phyloP scores from a whole-genome alignment of 2,113 vertebrate species.

The Nerophis ophidion region DNA sequence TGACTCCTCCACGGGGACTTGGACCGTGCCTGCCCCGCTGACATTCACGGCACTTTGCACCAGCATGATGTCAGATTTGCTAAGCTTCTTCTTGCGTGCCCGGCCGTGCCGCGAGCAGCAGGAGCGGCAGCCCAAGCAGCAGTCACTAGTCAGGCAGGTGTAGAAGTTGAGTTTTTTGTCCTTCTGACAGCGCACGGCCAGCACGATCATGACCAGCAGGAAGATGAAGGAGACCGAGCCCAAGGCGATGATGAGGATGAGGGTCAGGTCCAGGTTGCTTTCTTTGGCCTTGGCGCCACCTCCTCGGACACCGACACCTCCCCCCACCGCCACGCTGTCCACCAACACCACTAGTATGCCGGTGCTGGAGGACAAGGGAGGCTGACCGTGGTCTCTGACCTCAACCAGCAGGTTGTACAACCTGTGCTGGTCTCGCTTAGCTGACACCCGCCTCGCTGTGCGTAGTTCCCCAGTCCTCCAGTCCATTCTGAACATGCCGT shows the following conservation, averaged over 20 bases:
- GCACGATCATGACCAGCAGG: constrained; percentile 92
- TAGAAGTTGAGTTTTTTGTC: constrained; percentile 95
- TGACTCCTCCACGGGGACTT: constrained; percentile 84
- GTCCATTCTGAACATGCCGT: constrained; percentile 91
- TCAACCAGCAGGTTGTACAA: constrained; percentile 89
- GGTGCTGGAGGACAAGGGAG: constrained; percentile 89
- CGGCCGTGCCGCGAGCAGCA: constrained; percentile 87
- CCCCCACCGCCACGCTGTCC: constrained; percentile 79
- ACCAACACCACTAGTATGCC: constrained; percentile 83
- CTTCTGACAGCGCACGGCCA: constrained; percentile 93
- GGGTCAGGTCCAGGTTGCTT: constrained; percentile 83
- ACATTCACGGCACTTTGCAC: constrained; percentile 82
- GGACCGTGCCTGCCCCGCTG: constrained; percentile 73
- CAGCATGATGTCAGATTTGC: constrained; percentile 97
- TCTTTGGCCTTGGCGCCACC: constrained; percentile 71
- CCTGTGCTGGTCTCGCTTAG: constrained; percentile 84
- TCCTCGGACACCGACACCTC: constrained; percentile 40
- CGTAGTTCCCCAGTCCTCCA: constrained; percentile 93
- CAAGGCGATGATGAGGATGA: constrained; percentile 94
- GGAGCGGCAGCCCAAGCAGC: constrained; percentile 83
- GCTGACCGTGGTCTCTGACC: constrained; percentile 92
- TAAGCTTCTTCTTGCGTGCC: constrained; percentile 95
- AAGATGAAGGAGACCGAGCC: constrained; percentile 94
- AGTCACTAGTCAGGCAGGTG: constrained; percentile 85
- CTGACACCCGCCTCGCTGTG: constrained; percentile 81